A percentile compares a stretch with the other conserved stretches of the same genome.
Conservation (phyloP, 2,888 invertebrate species). For the Scrobipalpa costella region DNA sequence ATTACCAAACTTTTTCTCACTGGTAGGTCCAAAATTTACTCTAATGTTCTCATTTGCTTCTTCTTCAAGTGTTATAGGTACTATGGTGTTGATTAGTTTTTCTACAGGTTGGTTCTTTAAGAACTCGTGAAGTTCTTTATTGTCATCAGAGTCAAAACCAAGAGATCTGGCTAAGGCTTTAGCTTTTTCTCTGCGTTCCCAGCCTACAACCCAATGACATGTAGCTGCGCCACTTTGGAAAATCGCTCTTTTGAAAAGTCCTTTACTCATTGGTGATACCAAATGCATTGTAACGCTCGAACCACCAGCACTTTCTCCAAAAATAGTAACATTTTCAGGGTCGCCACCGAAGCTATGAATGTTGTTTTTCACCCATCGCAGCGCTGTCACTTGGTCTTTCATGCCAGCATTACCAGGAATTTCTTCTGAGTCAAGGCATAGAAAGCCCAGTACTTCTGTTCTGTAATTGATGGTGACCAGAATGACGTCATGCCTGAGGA, state of each 20-base stretch:
- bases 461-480: constrained; percentile 53
- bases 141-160: constrained; percentile 44
- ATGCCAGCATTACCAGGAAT: constrained; percentile 53
- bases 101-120: constrained; percentile 42
- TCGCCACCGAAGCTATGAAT: constrained; percentile 54
- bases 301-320: constrained; percentile 58
- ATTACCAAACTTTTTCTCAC: constrained; percentile 47
- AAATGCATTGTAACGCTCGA: constrained; percentile 48
- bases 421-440: constrained; percentile 47
- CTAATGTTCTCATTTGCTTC: constrained; percentile 28
- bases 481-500: constrained; percentile 45
- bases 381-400: constrained; percentile 54
- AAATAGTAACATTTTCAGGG: constrained; percentile 52
- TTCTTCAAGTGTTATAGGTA: constrained; percentile 40
- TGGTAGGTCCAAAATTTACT: constrained; percentile 41
- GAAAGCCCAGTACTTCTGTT: constrained; percentile 48
- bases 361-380: constrained; percentile 53
- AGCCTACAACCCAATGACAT: constrained; percentile 77
- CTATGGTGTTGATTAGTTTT: constrained; percentile 32
- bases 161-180: constrained; percentile 46
- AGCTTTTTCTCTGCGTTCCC: constrained; percentile 69
- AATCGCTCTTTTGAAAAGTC: constrained; percentile 71
- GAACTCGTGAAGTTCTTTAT: constrained; percentile 44
- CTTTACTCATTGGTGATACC: constrained; percentile 58
- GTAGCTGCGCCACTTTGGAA: constrained; percentile 85